phyloP scores from a whole-genome alignment of 35 echinoderm and acorn worm genomes.

The Eucidaris tribuloides region DNA sequence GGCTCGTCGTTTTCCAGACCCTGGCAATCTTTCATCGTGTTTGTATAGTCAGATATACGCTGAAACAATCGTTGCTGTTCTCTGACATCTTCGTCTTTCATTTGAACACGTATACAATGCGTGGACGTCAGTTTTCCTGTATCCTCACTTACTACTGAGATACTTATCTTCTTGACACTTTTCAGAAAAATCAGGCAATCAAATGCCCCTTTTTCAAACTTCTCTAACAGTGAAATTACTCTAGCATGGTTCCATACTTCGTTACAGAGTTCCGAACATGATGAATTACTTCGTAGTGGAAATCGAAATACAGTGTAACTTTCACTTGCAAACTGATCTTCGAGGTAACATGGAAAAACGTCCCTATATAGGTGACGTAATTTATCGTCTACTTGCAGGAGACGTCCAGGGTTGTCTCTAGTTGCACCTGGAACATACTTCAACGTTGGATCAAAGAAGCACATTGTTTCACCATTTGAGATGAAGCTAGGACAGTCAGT shows the following conservation, averaged over 20 bases:
- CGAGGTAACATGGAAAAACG: constrained; percentile 45
- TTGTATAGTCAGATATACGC: background rate
- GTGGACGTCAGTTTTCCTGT: background rate
- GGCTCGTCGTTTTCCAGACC: background rate
- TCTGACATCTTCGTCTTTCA: background rate
- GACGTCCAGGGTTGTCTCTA: constrained; percentile 30
- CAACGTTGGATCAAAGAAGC: constrained; percentile 75
- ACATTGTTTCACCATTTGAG: constrained; percentile 34
- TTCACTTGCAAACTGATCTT: constrained; percentile 8
- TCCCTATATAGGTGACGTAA: constrained; percentile 43
- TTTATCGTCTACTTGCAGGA: background rate
- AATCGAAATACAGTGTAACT: constrained; percentile 70
- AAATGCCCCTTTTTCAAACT: background rate
- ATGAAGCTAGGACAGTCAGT: constrained; percentile 88
- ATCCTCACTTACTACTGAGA: constrained; percentile 1
- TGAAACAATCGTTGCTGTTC: background rate
- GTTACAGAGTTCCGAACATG: constrained; percentile 21
- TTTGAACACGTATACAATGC: background rate
- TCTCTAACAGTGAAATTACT: background rate
- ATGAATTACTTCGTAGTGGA: constrained; percentile 44
- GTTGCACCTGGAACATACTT: constrained; percentile 59
- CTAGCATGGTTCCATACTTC: background rate
- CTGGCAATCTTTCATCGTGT: background rate
- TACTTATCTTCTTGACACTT: constrained; percentile 1
- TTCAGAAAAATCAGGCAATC: constrained; percentile 40